phyloP scores from a whole-genome alignment of 2,113 vertebrate species.

The Pituophis catenifer region DNA sequence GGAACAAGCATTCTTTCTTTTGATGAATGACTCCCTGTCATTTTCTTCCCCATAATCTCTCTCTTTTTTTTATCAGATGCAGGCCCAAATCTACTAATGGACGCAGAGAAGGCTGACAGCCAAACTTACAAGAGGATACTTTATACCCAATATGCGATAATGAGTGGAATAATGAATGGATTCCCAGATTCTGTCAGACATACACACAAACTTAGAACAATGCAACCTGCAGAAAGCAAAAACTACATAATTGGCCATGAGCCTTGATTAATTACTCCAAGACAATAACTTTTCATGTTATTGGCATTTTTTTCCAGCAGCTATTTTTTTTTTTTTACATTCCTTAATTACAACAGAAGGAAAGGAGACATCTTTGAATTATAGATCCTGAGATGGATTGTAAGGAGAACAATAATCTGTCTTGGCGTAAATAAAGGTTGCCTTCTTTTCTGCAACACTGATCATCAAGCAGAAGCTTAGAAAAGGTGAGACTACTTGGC shows the following conservation, averaged over 20 bases:
- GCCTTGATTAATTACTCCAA: not conserved
- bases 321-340: not conserved
- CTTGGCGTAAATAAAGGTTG: not conserved
- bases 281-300: not conserved
- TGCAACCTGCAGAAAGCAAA: not conserved
- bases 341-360: not conserved
- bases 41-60: not conserved
- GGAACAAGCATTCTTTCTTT: slow-evolving; percentile 10
- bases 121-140: not conserved
- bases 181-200: slow-evolving; percentile 1
- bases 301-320: not conserved
- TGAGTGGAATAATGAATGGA: not conserved
- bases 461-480: not conserved
- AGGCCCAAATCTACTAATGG: not conserved
- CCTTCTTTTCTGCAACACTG: not conserved
- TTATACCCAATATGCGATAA: slow-evolving; percentile 11
- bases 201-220: not conserved
- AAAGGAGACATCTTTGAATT: not conserved
- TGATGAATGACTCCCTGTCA: not conserved
- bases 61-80: not conserved
- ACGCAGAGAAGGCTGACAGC: not conserved
- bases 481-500: not conserved
- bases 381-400: not conserved
- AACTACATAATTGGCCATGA: not conserved
- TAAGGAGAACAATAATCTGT: not conserved